Evolutionary conservation across 2,113 vertebrate species (phyloP).

Genomic region (Polypterus bichir): DNA sequence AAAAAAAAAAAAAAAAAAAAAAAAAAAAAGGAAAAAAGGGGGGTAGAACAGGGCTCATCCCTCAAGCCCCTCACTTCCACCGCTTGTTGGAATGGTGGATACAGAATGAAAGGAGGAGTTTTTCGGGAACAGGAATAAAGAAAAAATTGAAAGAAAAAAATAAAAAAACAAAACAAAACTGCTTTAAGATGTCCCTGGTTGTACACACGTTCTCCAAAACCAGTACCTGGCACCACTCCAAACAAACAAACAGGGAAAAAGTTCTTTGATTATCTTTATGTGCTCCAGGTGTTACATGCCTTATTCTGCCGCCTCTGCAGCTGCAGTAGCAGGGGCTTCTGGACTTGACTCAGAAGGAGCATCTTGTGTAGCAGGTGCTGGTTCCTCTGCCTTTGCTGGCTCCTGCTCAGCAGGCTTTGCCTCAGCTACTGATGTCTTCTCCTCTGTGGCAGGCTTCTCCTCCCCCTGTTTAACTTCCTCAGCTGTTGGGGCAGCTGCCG

Average conservation of each 20-base stretch:
- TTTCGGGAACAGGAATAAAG: slow-evolving; percentile 40
- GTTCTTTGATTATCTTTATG: slow-evolving; percentile 57
- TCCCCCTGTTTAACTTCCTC: slow-evolving; percentile 35
- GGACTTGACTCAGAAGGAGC: slow-evolving; percentile 58
- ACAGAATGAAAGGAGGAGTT: slow-evolving; percentile 67
- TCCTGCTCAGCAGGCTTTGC: slow-evolving; percentile 41
- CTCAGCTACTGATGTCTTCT: slow-evolving; percentile 26
- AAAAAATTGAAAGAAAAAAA: slow-evolving; percentile 43
- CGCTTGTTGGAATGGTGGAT: slow-evolving; percentile 64
- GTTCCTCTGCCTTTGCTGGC: slow-evolving; percentile 55
- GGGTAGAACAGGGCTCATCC: slow-evolving; percentile 10
- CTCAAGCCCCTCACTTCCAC: slow-evolving; percentile 52
- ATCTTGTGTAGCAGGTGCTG: slow-evolving; percentile 50
- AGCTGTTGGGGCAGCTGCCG: slow-evolving; percentile 29
- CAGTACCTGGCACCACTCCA: slow-evolving; percentile 78
- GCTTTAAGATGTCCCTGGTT: slow-evolving; percentile 90
- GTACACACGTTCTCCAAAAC: slow-evolving; percentile 84
- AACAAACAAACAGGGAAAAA: slow-evolving; percentile 72
- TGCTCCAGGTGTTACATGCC: slow-evolving; percentile 23
- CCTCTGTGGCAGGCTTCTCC: slow-evolving; percentile 30
- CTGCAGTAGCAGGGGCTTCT: slow-evolving; percentile 49
- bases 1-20: slow-evolving; percentile 54
- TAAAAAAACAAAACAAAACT: slow-evolving; percentile 45
- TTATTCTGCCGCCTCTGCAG: slow-evolving; percentile 57
- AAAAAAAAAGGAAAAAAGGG: slow-evolving; percentile 34